These are phyloP conservation scores for Scolopax rusticola DNA, from an alignment of 2,797 vertebrate genomes.

Conservation along the genomic window DNA sequence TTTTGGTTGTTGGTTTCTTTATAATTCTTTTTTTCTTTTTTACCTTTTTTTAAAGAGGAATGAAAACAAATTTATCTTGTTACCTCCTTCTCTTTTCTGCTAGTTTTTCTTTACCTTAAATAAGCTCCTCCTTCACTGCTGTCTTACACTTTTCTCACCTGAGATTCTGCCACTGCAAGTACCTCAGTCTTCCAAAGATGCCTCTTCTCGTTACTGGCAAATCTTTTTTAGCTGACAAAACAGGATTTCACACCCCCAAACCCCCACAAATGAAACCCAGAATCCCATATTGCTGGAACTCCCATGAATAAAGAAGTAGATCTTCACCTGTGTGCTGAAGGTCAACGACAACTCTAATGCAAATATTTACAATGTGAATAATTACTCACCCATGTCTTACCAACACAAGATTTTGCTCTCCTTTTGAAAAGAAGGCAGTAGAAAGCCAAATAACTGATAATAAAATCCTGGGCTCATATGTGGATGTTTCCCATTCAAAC, in stretches of 20 bases:
- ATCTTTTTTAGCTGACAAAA: neutral
- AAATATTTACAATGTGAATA: neutral
- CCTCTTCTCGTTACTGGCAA: neutral
- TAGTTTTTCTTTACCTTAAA: neutral
- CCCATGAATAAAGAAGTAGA: neutral
- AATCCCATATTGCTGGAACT: neutral
- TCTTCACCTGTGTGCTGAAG: neutral
- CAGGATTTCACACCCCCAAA: neutral
- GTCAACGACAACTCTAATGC: neutral
- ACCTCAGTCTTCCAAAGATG: neutral
- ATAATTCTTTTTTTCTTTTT: neutral
- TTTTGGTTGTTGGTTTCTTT: neutral
- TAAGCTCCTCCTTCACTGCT: neutral
- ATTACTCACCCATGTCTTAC: neutral
- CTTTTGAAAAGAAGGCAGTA: neutral
- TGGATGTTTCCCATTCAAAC: neutral
- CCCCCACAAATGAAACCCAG: neutral
- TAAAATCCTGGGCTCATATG: neutral
- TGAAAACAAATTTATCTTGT: neutral
- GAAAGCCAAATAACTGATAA: slow-evolving; percentile 27
- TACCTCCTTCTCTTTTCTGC: neutral
- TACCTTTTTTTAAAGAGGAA: neutral
- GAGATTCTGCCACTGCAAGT: neutral
- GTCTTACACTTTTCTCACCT: neutral
- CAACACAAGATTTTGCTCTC: neutral